phyloP scores from a whole-genome alignment of 2,113 vertebrate species.

The Calyptommatus sinebrachiatus region DNA sequence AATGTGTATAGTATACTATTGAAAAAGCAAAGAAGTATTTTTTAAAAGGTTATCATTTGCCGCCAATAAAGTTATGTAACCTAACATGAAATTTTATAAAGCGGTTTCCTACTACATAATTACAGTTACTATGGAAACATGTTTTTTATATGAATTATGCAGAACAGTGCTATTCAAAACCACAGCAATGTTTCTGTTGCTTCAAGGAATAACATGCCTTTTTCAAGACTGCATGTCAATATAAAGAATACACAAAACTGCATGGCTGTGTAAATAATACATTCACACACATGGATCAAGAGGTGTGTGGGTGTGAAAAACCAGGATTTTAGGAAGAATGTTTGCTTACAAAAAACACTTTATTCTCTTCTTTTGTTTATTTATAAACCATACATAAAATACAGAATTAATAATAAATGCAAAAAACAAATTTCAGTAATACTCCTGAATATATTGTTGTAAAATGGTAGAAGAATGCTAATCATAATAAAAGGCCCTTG shows the following conservation, averaged over 20 bases:
- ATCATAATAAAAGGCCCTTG: not conserved
- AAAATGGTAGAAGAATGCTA: too few relatives aligned
- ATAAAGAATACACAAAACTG: not conserved
- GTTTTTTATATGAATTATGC: not conserved
- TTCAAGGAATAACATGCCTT: not conserved
- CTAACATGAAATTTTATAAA: not conserved
- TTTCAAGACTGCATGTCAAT: too few relatives aligned
- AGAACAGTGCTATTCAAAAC: not conserved
- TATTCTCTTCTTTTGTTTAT: too few relatives aligned
- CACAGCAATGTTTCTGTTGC: not conserved
- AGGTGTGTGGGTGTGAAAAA: too few relatives aligned
- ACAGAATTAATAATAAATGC: too few relatives aligned
- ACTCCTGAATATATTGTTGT: too few relatives aligned
- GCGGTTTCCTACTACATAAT: not conserved
- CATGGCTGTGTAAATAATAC: not conserved
- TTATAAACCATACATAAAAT: too few relatives aligned
- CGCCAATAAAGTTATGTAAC: not conserved
- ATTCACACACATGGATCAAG: not conserved
- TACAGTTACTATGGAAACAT: conserved; percentile 2
- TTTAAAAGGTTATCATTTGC: not conserved
- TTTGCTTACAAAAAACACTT: not conserved
- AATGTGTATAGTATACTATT: too few relatives aligned
- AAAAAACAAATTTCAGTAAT: too few relatives aligned
- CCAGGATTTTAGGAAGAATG: not conserved
- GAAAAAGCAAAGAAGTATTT: too few relatives aligned